Conservation (phyloP, 2,113 vertebrate species). For the Rousettus leschenaultii region DNA sequence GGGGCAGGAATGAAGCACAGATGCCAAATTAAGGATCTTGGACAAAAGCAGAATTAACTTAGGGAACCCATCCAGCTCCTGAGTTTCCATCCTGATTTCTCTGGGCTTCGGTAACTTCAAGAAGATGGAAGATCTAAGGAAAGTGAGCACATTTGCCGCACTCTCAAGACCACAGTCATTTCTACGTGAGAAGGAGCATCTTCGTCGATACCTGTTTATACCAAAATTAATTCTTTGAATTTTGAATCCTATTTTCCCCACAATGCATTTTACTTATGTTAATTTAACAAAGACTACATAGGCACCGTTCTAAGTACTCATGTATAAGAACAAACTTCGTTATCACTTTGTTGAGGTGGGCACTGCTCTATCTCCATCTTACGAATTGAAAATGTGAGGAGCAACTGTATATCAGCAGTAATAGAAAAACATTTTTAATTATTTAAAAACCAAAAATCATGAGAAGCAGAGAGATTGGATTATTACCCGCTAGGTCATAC, state of each 20-base stretch:
- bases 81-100: neutral
- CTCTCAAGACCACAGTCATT: neutral
- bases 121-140: neutral
- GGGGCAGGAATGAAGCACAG: accelerated
- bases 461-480: neutral
- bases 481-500: neutral
- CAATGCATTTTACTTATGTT: neutral
- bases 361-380: neutral
- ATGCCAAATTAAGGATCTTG: neutral
- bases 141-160: neutral
- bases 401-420: too few relatives aligned
- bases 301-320: neutral
- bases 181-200: neutral
- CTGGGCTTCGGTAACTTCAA: neutral
- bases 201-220: neutral
- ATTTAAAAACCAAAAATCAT: neutral
- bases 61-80: accelerated
- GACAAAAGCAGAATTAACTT: neutral
- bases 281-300: neutral
- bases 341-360: neutral
- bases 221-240: neutral
- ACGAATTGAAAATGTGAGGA: neutral
- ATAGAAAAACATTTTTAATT: too few relatives aligned
- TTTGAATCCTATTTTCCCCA: neutral
- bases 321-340: neutral